These are phyloP conservation scores for Anthrax anthrax DNA, from an alignment of 2,888 invertebrate genomes.

Conservation along the genomic window DNA sequence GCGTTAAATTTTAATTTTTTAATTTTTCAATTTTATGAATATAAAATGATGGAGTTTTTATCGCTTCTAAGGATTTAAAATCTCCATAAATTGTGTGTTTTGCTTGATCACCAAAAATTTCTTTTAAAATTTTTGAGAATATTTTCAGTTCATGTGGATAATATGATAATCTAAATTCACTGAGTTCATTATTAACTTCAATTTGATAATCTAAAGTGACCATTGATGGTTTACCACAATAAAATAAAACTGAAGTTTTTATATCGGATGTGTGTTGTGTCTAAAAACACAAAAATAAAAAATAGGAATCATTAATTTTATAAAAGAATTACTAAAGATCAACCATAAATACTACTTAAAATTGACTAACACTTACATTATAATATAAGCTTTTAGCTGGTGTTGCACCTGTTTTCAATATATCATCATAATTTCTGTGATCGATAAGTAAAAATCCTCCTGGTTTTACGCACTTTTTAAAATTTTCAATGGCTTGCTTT, in stretches of 20 bases:
- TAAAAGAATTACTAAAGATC: background rate
- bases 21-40: conserved; percentile 67
- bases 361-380: conserved; percentile 49
- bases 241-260: conserved; percentile 69
- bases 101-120: conserved; percentile 50
- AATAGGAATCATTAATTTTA: background rate
- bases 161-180: conserved; percentile 75
- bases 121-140: conserved; percentile 55
- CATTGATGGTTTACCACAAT: conserved; percentile 58
- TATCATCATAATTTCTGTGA: conserved; percentile 77
- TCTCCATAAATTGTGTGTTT: conserved; percentile 65
- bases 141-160: conserved; percentile 65
- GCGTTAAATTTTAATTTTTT: too few species aligned
- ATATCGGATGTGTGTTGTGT: conserved; percentile 69
- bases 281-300: conserved; percentile 36
- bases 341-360: background rate
- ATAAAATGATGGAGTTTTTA: conserved; percentile 61
- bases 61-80: conserved; percentile 53
- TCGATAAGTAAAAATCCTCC: conserved; percentile 75
- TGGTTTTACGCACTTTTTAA: conserved; percentile 67
- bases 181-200: conserved; percentile 41
- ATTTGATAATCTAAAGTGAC: conserved; percentile 74
- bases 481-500: conserved; percentile 63
- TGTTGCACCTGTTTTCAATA: conserved; percentile 59
- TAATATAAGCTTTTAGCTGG: conserved; percentile 79